A percentile compares a stretch with the other conserved stretches of the same genome.
Conservation (phyloP, 2,888 invertebrate species). For the Polyommatus iphigenia region DNA sequence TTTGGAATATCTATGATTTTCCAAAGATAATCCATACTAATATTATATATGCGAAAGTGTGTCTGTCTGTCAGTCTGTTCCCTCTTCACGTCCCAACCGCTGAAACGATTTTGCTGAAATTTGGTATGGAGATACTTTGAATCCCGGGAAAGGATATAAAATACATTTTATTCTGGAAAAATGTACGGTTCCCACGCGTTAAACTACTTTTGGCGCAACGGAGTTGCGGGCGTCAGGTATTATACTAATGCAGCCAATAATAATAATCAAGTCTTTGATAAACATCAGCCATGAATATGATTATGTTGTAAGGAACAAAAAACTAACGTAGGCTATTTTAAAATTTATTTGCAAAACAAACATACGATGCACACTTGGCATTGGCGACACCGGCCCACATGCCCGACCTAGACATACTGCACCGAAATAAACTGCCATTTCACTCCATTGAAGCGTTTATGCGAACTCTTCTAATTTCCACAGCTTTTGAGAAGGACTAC, state of each 20-base stretch:
- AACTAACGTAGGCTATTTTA: neutral
- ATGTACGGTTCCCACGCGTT: no score
- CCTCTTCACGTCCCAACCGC: no score
- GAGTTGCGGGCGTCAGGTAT: no score
- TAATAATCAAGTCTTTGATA: no score
- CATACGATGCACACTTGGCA: conserved; percentile 31
- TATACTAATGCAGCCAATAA: no score
- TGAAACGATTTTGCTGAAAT: no score
- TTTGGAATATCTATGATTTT: neutral
- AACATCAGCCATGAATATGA: no score
- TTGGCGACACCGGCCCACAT: conserved; percentile 33
- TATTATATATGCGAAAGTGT: neutral
- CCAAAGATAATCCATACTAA: neutral
- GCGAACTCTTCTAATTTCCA: neutral
- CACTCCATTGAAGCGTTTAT: conserved; percentile 5
- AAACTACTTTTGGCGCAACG: no score
- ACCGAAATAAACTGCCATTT: conserved; percentile 31
- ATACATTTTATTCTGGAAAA: no score
- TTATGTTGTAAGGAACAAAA: neutral
- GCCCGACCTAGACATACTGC: conserved; percentile 36
- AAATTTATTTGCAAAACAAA: conserved; percentile 29
- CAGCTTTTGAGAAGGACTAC: neutral
- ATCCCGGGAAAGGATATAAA: no score
- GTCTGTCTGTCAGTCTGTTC: no score
- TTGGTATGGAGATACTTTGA: no score